Percentiles rank a stretch among this genome's conserved stretches.
These are phyloP conservation scores for Perca flavescens DNA, from an alignment of 2,113 vertebrate species.

Conservation along the genomic window DNA sequence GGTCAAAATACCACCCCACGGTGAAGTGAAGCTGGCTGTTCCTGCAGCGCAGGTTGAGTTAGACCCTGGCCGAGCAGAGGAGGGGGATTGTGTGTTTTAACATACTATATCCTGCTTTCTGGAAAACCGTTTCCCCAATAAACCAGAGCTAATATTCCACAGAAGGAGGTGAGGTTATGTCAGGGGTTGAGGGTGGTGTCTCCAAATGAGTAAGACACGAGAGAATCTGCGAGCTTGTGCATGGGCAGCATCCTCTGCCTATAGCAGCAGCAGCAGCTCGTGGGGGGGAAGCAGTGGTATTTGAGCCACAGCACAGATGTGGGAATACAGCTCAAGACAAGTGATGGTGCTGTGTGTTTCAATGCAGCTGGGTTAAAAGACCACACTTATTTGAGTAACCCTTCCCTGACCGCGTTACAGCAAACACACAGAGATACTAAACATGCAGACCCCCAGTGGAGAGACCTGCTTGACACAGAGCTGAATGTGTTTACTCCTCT, in stretches of 20 bases:
- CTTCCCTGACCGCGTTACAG: slow-evolving; percentile 38
- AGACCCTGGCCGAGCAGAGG: slow-evolving; percentile 14
- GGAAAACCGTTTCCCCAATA: neutral
- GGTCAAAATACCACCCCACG: slow-evolving; percentile 59
- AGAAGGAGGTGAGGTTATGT: slow-evolving; percentile 31
- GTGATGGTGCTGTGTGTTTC: slow-evolving; percentile 65
- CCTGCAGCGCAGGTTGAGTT: slow-evolving; percentile 37
- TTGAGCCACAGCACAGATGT: slow-evolving; percentile 78
- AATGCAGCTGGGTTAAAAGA: slow-evolving; percentile 63
- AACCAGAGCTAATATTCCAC: neutral
- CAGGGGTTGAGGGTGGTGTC: slow-evolving; percentile 39
- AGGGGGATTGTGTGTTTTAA: slow-evolving; percentile 6
- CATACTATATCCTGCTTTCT: neutral
- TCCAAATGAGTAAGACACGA: slow-evolving; percentile 35
- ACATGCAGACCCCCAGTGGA: slow-evolving; percentile 27
- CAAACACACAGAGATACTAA: slow-evolving; percentile 58
- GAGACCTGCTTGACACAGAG: slow-evolving; percentile 48
- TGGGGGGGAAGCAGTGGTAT: slow-evolving; percentile 69
- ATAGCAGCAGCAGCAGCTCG: slow-evolving; percentile 51
- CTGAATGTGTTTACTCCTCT: slow-evolving; percentile 37
- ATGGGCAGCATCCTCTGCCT: slow-evolving; percentile 31
- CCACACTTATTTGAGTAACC: slow-evolving; percentile 68
- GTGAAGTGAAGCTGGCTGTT: slow-evolving; percentile 46
- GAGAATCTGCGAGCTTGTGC: slow-evolving; percentile 35
- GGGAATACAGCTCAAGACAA: slow-evolving; percentile 63